Base-by-base conservation (phyloP, 2,113 vertebrate genomes). In the Aramus guarauna region DNA sequence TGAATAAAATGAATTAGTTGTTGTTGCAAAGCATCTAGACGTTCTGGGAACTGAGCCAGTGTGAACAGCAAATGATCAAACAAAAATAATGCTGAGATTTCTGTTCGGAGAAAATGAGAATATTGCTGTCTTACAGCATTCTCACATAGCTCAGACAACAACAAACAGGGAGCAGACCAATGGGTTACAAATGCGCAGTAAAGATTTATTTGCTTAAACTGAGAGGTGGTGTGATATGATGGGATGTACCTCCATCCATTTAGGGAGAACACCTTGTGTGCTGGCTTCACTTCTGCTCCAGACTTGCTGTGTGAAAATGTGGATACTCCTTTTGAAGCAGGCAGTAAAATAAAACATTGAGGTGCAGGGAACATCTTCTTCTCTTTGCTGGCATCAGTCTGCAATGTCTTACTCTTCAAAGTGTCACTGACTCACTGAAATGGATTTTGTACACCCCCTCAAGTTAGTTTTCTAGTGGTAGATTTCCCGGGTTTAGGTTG, bases 371-470 rank as follows among this genome's bases (percentile, higher is more conserved):
- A 83, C 58, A 90, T 78, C 75, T 37, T 83, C 39, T 85, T 88
- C 52, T 80, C 43, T 88, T 86, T 76, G 20, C 68, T 89, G 80
- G 86, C 68, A 88, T 77, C 67, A 77, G 15, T 91, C 88, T 95
- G 66, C 60, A 85, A 43, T 22, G 45, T 90, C 92, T 93, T 85
- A 82, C 66, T 91, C 74, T 93, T 88, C 73, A 50, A 93, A 92
- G 81, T 94, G 92, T 48, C 78, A 68, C 71, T 95, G 88, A 93
- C 85, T 95, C 90, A 93, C 71, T 90, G 74, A 72, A 90, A 95
- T 64, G 78, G 62, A 75, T 64, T 88, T 78, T 92, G 23, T 50
- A 90, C 92, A 82, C 85, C 85, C 90, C 78, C 94, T 82, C 90
- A 72, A 60, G 78, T 59, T 75, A 85, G 69, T 64, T 71, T 75